Conservation (phyloP, 2,888 invertebrate species). For the Nymphalis polychloros region DNA sequence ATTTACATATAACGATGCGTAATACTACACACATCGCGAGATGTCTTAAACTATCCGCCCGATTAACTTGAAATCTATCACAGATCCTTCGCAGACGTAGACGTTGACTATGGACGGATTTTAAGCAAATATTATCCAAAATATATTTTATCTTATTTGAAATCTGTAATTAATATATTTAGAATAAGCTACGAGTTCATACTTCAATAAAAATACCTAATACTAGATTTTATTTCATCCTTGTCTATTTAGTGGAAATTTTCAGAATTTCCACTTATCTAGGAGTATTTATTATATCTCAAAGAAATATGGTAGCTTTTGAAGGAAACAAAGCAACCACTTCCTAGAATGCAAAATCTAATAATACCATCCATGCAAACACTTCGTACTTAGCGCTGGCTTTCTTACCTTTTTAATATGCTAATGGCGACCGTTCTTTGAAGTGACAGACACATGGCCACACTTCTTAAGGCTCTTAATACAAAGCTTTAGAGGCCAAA, state of each 20-base stretch:
- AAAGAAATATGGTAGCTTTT: neutral
- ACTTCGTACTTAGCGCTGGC: conserved; percentile 38
- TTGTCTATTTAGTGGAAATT: neutral
- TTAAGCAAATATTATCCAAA: no score
- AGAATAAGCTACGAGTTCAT: no score
- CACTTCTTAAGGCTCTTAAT: conserved; percentile 28
- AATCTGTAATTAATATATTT: no score
- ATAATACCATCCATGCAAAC: conserved; percentile 31
- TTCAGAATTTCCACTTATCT: neutral
- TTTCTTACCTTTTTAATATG: conserved; percentile 61
- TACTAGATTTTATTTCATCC: no score
- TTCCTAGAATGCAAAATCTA: conserved; percentile 23
- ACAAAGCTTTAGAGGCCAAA: conserved; percentile 19
- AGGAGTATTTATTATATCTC: neutral
- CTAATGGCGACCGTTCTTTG: conserved; percentile 46
- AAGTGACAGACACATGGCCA: conserved; percentile 42
- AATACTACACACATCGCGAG: no score
- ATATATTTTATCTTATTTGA: no score
- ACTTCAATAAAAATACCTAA: no score
- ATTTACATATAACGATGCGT: no score
- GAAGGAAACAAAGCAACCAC: neutral
- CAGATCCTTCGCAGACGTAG: no score
- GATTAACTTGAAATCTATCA: no score
- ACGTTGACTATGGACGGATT: no score
- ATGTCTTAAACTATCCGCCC: no score